Evolutionary conservation across 2,888 invertebrate genomes (phyloP).

Genomic region (Trichacis sp.): DNA sequence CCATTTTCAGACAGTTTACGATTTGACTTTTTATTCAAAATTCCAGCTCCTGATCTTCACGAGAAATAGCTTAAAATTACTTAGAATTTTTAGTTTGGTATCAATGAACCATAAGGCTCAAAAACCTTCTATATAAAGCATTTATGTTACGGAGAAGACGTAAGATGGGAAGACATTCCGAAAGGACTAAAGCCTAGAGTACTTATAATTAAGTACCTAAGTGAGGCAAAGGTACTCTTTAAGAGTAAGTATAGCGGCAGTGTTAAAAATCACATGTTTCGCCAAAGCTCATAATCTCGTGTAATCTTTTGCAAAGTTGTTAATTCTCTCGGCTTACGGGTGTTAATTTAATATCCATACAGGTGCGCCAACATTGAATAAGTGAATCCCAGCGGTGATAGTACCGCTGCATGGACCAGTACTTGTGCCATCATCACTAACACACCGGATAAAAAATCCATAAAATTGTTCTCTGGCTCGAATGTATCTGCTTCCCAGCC

Average conservation of each 20-base stretch:
- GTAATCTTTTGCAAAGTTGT: conserved; percentile 70
- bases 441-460: conserved; percentile 65
- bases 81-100: too few species aligned
- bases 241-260: conserved; percentile 51
- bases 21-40: too few species aligned
- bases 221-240: conserved; percentile 30
- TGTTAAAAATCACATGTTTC: conserved; percentile 70
- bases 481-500: conserved; percentile 31
- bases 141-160: too few species aligned
- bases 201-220: too few species aligned
- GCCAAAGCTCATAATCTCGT: conserved; percentile 70
- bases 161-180: too few species aligned
- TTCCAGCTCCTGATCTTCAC: too few species aligned
- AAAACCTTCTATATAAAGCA: too few species aligned
- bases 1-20: too few species aligned
- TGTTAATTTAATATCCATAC: conserved; percentile 70
- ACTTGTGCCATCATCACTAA: conserved; percentile 44
- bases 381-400: conserved; percentile 66
- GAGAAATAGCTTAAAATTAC: too few species aligned
- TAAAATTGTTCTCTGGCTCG: conserved; percentile 58
- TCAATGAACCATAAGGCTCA: too few species aligned
- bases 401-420: conserved; percentile 27
- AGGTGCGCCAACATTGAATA: conserved; percentile 70
- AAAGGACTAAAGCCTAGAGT: too few species aligned
- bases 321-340: conserved; percentile 70